Conservation (phyloP, 2,888 invertebrate species). For the Spisula solida region DNA sequence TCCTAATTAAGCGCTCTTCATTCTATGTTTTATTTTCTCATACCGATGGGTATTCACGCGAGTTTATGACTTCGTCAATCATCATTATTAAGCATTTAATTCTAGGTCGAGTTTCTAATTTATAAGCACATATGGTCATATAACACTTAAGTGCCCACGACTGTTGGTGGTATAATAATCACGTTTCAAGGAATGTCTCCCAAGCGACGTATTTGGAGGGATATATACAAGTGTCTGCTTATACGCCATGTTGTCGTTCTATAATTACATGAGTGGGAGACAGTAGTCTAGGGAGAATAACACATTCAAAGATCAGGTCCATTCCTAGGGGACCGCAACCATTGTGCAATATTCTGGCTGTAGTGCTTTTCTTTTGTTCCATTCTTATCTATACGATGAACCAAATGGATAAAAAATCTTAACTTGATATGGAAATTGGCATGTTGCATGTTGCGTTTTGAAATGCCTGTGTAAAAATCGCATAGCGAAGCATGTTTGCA, state of each 20-base stretch:
- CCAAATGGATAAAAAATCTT: neutral
- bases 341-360: neutral
- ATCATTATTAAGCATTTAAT: conserved; percentile 34
- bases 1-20: conserved; percentile 34
- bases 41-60: conserved; percentile 3
- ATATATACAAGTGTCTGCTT: neutral
- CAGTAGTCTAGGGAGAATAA: neutral
- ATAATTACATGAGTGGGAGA: neutral
- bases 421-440: conserved; percentile 6
- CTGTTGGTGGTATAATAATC: neutral
- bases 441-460: neutral
- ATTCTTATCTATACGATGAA: neutral
- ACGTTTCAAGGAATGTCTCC: neutral
- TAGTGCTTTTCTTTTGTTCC: neutral
- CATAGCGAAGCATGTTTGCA: neutral
- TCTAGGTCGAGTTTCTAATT: conserved; percentile 32
- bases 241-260: neutral
- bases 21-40: conserved; percentile 9
- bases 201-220: neutral
- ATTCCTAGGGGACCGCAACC: neutral
- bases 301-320: neutral
- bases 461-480: neutral
- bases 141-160: neutral
- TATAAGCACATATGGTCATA: conserved; percentile 23
- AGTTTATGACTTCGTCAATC: conserved; percentile 27